These are phyloP conservation scores for Scaptomyza polygonia DNA, from an alignment of 2,888 invertebrate genomes.

Conservation along the genomic window DNA sequence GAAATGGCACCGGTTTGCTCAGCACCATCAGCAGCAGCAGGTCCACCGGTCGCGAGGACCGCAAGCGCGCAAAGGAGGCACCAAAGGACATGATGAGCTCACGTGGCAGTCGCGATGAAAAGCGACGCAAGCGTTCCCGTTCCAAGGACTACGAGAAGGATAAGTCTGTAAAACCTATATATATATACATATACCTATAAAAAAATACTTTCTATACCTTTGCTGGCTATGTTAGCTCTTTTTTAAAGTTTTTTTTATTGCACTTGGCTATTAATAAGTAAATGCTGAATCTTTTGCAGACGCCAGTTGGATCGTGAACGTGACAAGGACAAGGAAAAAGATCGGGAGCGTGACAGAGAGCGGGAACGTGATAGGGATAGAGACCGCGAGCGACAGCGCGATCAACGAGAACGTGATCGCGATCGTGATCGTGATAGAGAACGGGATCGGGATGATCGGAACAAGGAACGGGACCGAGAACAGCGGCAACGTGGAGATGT, in stretches of 20 bases:
- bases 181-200: no score
- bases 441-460: slow-evolving; percentile 85
- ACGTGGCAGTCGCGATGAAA: slow-evolving; percentile 74
- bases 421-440: slow-evolving; percentile 62
- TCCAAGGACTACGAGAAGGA: slow-evolving; percentile 80
- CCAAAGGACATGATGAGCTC: slow-evolving; percentile 53
- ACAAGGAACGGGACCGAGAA: slow-evolving; percentile 83
- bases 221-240: no score
- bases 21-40: slow-evolving; percentile 48
- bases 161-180: slow-evolving; percentile 55
- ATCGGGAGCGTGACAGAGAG: slow-evolving; percentile 78
- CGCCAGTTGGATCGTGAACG: slow-evolving; percentile 77
- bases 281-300: slow-evolving; percentile 34
- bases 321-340: slow-evolving; percentile 52
- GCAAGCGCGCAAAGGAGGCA: slow-evolving; percentile 67
- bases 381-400: slow-evolving; percentile 84
- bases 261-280: not conserved
- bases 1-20: slow-evolving; percentile 64
- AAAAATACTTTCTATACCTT: not conserved
- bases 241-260: not conserved
- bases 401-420: slow-evolving; percentile 63
- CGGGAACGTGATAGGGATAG: slow-evolving; percentile 62
- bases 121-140: slow-evolving; percentile 80
- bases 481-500: slow-evolving; percentile 86
- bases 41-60: slow-evolving; percentile 71